phyloP scores from a whole-genome alignment of 2,888 invertebrate species.

The Shargacucullia verbasci region DNA sequence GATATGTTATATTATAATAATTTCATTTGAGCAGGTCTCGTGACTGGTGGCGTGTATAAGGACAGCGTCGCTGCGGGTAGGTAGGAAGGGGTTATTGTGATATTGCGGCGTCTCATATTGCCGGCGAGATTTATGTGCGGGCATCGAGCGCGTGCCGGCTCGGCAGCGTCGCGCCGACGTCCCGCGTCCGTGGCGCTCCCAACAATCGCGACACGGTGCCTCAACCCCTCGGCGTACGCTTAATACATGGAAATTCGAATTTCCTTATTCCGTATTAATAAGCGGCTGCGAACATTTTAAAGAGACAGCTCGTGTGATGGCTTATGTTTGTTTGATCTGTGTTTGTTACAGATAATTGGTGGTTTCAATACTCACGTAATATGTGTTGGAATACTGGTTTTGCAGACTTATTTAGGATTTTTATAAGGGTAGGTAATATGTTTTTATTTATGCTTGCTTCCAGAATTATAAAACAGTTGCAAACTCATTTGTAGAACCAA shows the following conservation, averaged over 20 bases:
- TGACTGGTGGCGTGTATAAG: slow-evolving; percentile 54
- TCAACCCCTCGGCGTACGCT: slow-evolving; percentile 28
- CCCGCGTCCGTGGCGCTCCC: slow-evolving; percentile 18
- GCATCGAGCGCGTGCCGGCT: slow-evolving; percentile 58
- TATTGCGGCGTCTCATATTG: slow-evolving; percentile 83
- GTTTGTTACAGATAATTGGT: slow-evolving; percentile 18
- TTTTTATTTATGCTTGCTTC: slow-evolving; percentile 6
- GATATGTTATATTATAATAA: slow-evolving; percentile 64
- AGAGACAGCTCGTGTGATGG: slow-evolving; percentile 12
- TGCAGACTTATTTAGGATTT: too few species aligned
- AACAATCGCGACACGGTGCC: slow-evolving; percentile 27
- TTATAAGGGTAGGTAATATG: background rate
- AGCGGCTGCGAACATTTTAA: slow-evolving; percentile 37
- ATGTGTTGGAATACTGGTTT: too few species aligned
- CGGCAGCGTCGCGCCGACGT: slow-evolving; percentile 38
- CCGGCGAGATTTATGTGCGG: slow-evolving; percentile 80
- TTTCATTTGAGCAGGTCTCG: slow-evolving; percentile 67
- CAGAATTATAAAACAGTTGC: slow-evolving; percentile 36
- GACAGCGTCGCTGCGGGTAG: slow-evolving; percentile 65
- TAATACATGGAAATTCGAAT: slow-evolving; percentile 37
- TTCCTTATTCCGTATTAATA: slow-evolving; percentile 46
- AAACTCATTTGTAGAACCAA: slow-evolving; percentile 48
- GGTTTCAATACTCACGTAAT: slow-evolving; percentile 3
- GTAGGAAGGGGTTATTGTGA: slow-evolving; percentile 79
- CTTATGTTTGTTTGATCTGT: slow-evolving; percentile 32